These are phyloP conservation scores for Drosophila diplacantha DNA, from an alignment of 2,888 invertebrate genomes.

Conservation along the genomic window DNA sequence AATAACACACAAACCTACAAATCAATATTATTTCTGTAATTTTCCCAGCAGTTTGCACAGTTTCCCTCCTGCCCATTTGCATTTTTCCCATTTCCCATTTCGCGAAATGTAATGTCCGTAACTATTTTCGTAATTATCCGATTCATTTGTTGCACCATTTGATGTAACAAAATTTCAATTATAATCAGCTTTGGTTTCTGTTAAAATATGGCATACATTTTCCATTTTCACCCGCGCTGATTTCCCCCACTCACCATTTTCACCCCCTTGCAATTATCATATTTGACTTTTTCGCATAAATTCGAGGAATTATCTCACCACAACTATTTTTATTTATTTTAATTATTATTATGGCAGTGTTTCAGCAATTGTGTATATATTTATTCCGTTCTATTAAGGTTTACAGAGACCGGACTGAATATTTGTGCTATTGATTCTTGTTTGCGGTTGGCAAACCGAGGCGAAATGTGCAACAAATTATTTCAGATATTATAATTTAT, in stretches of 20 bases:
- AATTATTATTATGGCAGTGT: conserved; percentile 27
- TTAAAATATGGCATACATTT: conserved; percentile 35
- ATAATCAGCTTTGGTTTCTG: conserved; percentile 31
- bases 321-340: conserved; percentile 36
- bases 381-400: conserved; percentile 33
- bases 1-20: not conserved
- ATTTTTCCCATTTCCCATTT: conserved; percentile 6
- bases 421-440: conserved; percentile 29
- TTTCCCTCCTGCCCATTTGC: not conserved
- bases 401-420: conserved; percentile 34
- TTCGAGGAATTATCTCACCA: conserved; percentile 43
- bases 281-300: conserved; percentile 48
- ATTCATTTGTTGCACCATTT: conserved; percentile 29
- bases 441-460: conserved; percentile 33
- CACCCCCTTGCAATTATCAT: conserved; percentile 43
- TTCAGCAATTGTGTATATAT: conserved; percentile 23
- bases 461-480: conserved; percentile 46
- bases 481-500: conserved; percentile 30
- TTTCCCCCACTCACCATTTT: conserved; percentile 2
- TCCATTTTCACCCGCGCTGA: conserved; percentile 1
- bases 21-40: conserved; percentile 1
- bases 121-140: conserved; percentile 23
- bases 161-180: conserved; percentile 37
- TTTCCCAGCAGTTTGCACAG: conserved; percentile 2
- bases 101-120: conserved; percentile 1